Evolutionary conservation across 2,797 vertebrate species (phyloP).

Genomic region (Poeciliopsis infans): DNA sequence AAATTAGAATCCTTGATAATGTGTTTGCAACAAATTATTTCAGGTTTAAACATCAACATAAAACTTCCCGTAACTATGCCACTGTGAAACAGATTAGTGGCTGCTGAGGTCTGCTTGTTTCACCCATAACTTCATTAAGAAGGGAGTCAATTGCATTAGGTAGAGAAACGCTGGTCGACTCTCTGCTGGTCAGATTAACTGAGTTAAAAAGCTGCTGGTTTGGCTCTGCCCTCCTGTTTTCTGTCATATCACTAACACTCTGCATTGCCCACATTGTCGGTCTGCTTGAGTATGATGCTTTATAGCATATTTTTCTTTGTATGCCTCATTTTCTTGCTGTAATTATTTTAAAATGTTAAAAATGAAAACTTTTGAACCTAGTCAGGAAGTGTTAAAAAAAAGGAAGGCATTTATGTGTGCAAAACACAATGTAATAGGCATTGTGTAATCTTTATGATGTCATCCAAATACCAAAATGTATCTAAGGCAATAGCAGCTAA

Average conservation of each 20-base stretch:
- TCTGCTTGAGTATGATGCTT: conserved; percentile 11
- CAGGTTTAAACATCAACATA: neutral
- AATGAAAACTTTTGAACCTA: neutral
- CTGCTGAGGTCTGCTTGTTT: conserved; percentile 42
- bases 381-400: neutral
- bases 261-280: conserved; percentile 3
- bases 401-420: neutral
- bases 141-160: conserved; percentile 59
- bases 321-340: neutral
- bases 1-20: neutral
- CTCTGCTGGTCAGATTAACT: conserved; percentile 26
- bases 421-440: neutral
- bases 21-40: neutral
- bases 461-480: neutral
- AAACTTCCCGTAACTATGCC: neutral
- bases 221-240: conserved; percentile 32
- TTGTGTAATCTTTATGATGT: conserved; percentile 17
- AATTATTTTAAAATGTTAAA: neutral
- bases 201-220: conserved; percentile 20
- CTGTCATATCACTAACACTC: neutral
- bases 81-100: conserved; percentile 19
- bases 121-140: conserved; percentile 65
- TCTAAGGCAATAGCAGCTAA: neutral
- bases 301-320: conserved; percentile 1
- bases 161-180: conserved; percentile 34